Base-by-base conservation (phyloP, 2,113 vertebrate species). In the Semnopithecus entellus region DNA sequence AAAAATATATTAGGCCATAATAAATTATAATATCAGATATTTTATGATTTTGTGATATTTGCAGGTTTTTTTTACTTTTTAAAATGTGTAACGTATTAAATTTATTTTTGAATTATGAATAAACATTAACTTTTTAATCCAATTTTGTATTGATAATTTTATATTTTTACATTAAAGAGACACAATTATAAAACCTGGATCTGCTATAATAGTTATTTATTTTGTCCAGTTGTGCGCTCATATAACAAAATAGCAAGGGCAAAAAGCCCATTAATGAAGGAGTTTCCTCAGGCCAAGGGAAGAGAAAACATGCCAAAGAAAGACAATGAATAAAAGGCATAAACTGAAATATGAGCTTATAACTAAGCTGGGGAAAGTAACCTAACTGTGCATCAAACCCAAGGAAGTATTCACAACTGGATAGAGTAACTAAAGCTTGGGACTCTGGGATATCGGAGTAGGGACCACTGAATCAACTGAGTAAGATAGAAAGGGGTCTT, bases 71-170 rank as follows among this genome's bases (percentile, higher is more conserved):
- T 75, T 30, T 16, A 86, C 20, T 72, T 87, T 57, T 64, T 50
- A 84, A 75, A 59, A 38, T 79, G 83, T 90, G 18, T 83, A 57
- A 84, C 16, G 57, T 82, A 86, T 59, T 84, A 79, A 81, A n/a
- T 80, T 2, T 32, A 40, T 59, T 13, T 91, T 82, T 78, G 87
- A 27, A 92, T 86, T 70, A 75, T 89, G 83, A 64, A 83, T 68
- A 94, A 52, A 79, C 48, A 64, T 40, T 80, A 7, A 48, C 43
- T 55, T 91, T 80, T 30, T 94, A 80, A 64, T 12, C 66, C 64
- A 57, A 76, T 45, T 89, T 81, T 85, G 25, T 50, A 93, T 52
- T 57, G 20, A 14, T 86, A 68, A 86, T 72, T 96, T 96, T 78
- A 87, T 85, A 35, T 70, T 83, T 70, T 95, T 84, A 84, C 3